Base-by-base conservation (phyloP, 2,888 invertebrate genomes). In the Panzeria rudis region DNA sequence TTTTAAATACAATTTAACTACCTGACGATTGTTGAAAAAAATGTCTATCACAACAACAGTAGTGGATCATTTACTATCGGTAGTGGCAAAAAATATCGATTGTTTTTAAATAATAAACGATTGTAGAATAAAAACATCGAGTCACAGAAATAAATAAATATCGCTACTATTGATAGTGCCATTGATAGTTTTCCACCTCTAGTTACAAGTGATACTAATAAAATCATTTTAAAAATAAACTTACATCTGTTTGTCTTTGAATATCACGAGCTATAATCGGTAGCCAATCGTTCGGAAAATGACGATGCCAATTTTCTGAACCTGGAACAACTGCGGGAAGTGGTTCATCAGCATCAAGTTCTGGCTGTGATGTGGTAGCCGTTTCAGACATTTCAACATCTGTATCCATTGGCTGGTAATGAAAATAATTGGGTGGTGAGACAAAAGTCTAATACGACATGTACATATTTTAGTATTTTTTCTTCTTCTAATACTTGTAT, bases 201-300 rank as follows among this genome's bases (percentile, higher is more conserved):
- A n/a, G n/a, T n/a, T n/a, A n/a, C n/a, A n/a, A n/a, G n/a, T n/a
- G n/a, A n/a, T n/a, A n/a, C n/a, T n/a, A n/a, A n/a, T n/a, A n/a
- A n/a, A n/a, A n/a, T n/a, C n/a, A n/a, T n/a, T n/a, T n/a, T n/a
- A n/a, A n/a, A 17, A 52, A 59, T 25, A 9, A 50, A 78, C 73
- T 59, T 69, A 91, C 91, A 87, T 90, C 89, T 72, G 95, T 93
- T 92, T 97, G 98, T 77, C 94, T 93, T 88, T 95, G 94, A 66
- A 95, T 94, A 92, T 98, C 98, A 82, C 95, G 94, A 9, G 96
- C 94, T 86, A 98, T 96, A 86, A 98, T 96, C 9, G 98, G 97
- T 84, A 97, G 95, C 98, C 98, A 98, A 86, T 96, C 96, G 94
- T 95, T 88, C 76, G 95, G 95, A 89, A 95, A 94, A 91, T 94